A percentile compares a stretch with the other conserved stretches of the same genome.
Conservation (phyloP, 2,113 vertebrate species). For the Malurus melanocephalus region DNA sequence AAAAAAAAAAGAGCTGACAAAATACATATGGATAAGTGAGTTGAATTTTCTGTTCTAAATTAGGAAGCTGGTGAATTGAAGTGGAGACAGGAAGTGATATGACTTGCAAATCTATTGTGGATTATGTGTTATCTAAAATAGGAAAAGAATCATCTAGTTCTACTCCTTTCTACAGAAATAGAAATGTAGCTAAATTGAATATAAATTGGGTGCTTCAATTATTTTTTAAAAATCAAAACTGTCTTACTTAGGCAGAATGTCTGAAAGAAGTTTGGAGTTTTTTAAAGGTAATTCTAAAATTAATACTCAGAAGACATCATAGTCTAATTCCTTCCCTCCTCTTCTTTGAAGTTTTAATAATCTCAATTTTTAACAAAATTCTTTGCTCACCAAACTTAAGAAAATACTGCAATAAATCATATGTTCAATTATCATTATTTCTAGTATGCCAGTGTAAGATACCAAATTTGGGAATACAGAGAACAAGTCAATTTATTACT, state of each 20-base stretch:
- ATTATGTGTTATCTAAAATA: not conserved
- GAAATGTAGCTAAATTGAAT: not conserved
- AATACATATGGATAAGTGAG: not conserved
- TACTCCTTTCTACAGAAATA: not conserved
- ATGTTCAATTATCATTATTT: not conserved
- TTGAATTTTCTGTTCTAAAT: not conserved
- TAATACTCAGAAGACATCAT: not conserved
- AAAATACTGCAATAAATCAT: not conserved
- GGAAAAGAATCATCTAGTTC: not conserved
- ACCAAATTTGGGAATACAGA: not conserved
- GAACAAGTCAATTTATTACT: not conserved
- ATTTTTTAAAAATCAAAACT: not conserved
- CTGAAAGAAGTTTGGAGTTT: not conserved
- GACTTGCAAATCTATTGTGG: not conserved
- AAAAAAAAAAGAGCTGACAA: not conserved
- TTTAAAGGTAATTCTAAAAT: not conserved
- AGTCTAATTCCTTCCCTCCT: not conserved
- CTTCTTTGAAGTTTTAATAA: not conserved
- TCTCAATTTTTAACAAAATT: not conserved
- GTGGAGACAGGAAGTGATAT: not conserved
- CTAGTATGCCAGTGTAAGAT: not conserved
- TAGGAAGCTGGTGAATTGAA: not conserved
- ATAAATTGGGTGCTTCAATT: not conserved
- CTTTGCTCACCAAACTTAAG: not conserved
- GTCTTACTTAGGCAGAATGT: not conserved